A percentile compares a stretch with the other conserved stretches of the same genome.
Evolutionary conservation across 2,113 vertebrate genomes (phyloP).

Genomic region (Balaeniceps rex): DNA sequence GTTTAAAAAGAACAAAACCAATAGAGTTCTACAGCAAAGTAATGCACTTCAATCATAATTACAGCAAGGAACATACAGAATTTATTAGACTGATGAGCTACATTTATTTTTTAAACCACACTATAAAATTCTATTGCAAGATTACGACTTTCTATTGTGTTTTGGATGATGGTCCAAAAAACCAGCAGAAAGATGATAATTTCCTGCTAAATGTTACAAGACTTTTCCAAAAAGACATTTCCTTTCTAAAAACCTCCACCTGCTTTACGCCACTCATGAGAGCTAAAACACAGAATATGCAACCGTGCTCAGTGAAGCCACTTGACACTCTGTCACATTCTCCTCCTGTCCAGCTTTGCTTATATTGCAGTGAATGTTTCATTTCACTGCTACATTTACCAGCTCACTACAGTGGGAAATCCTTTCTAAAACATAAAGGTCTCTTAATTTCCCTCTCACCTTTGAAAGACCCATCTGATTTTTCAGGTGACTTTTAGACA

Average conservation of each 20-base stretch:
- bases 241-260: background rate
- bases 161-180: background rate
- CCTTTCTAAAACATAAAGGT: background rate
- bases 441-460: background rate
- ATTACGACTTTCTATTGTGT: background rate
- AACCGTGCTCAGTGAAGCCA: background rate
- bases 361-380: background rate
- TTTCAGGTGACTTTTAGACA: background rate
- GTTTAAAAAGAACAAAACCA: slow-evolving; percentile 24
- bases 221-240: background rate
- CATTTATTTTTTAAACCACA: slow-evolving; percentile 24
- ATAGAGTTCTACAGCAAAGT: background rate
- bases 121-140: background rate
- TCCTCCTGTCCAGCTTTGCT: background rate
- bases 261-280: background rate
- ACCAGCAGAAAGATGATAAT: background rate
- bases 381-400: background rate
- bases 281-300: background rate
- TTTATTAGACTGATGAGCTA: slow-evolving; percentile 4
- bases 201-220: background rate
- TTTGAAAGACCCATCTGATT: background rate
- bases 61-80: background rate
- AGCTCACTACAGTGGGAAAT: background rate
- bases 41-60: slow-evolving; percentile 21
- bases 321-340: background rate